phyloP scores from a whole-genome alignment of 2,888 invertebrate genomes.

The Sepioteuthis lessoniana region DNA sequence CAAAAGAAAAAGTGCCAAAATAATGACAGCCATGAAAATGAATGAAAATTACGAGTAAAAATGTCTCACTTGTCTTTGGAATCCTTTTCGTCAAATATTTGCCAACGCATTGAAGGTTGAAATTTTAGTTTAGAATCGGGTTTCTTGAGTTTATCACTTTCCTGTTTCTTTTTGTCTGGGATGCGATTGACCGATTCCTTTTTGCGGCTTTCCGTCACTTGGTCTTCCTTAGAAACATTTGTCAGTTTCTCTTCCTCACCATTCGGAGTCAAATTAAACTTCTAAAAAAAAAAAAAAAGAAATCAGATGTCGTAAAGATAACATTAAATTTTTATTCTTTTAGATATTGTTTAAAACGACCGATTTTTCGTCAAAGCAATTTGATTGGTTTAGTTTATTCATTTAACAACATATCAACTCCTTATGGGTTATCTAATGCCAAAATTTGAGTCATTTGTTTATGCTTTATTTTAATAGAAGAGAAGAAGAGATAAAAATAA shows the following conservation, averaged over 20 bases:
- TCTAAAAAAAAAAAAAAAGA: not conserved
- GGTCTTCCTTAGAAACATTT: not conserved
- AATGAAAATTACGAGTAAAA: not conserved
- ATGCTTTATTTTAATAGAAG: too few species aligned
- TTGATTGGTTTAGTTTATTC: too few species aligned
- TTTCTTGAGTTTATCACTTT: not conserved
- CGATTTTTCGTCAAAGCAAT: too few species aligned
- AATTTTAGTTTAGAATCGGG: not conserved
- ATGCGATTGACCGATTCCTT: not conserved
- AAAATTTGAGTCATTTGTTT: too few species aligned
- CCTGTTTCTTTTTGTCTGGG: not conserved
- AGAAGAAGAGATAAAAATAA: too few species aligned
- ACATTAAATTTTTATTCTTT: too few species aligned
- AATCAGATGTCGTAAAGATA: too few species aligned
- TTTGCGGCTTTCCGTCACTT: not conserved
- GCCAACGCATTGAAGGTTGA: not conserved
- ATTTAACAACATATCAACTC: too few species aligned
- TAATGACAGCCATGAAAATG: too few species aligned
- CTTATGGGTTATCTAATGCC: too few species aligned
- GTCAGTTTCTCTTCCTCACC: not conserved
- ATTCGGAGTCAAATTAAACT: not conserved
- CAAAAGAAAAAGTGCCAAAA: too few species aligned
- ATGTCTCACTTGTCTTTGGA: not conserved
- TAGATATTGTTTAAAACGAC: too few species aligned
- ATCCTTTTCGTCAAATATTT: not conserved